Evolutionary conservation across 1,140 invertebrate genomes (phyloP).

Genomic region (Zaprionus davidi): DNA sequence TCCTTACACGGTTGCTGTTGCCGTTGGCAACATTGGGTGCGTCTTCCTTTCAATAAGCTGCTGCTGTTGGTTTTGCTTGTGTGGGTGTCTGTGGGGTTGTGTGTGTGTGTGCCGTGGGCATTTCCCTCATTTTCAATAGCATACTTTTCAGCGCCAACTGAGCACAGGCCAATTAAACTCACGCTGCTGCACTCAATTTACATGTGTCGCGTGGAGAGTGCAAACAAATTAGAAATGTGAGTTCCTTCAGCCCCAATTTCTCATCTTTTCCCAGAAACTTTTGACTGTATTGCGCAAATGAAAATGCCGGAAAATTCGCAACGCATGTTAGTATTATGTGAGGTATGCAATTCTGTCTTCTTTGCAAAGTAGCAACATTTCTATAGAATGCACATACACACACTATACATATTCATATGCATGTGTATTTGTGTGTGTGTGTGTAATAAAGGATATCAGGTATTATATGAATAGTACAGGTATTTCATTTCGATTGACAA

Average conservation of each 20-base stretch:
- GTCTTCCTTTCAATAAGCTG: background rate
- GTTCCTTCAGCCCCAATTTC: background rate
- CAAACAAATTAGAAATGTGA: slow-evolving; percentile 29
- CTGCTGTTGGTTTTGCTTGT: background rate
- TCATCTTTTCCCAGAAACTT: background rate
- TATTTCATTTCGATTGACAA: slow-evolving; percentile 22
- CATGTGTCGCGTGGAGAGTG: slow-evolving; percentile 24
- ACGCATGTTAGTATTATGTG: no score
- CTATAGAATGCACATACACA: no score
- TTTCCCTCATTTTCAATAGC: slow-evolving; percentile 28
- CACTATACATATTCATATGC: no score
- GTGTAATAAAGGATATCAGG: background rate
- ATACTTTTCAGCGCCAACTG: slow-evolving; percentile 32
- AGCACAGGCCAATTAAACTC: slow-evolving; percentile 12
- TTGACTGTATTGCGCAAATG: background rate
- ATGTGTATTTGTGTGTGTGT: background rate
- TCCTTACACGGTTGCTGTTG: slow-evolving; percentile 13
- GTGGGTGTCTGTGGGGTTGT: background rate
- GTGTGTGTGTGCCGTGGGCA: background rate
- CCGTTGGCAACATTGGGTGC: background rate
- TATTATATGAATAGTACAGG: background rate
- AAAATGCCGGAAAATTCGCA: background rate
- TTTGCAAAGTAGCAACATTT: background rate
- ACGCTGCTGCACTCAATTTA: slow-evolving; percentile 12
- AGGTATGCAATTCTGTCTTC: background rate